These are phyloP conservation scores for Palythoa heliodiscus DNA, from an alignment of 92 coral and sea anemone genomes.

Conservation along the genomic window DNA sequence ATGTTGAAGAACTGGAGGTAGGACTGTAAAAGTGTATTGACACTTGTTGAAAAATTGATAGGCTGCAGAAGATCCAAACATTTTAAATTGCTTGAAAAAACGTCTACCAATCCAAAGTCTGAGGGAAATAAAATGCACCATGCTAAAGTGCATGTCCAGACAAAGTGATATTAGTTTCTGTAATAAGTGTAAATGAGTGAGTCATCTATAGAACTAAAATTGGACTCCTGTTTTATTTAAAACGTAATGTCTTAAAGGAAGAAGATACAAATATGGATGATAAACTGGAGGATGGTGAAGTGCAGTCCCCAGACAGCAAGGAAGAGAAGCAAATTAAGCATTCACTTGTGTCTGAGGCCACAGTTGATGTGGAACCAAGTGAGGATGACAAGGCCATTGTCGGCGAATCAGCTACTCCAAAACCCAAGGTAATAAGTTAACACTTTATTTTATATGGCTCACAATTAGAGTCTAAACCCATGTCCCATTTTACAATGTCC, in stretches of 20 bases:
- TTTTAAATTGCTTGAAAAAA: too few relatives aligned
- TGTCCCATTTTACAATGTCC: too few relatives aligned
- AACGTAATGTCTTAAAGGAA: slow-evolving; percentile 19
- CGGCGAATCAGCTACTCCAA: slow-evolving; percentile 61
- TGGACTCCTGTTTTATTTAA: neutral
- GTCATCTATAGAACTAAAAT: neutral
- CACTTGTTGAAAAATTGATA: too few relatives aligned
- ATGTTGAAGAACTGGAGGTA: too few relatives aligned
- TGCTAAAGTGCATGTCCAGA: neutral
- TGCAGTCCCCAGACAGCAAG: slow-evolving; percentile 10
- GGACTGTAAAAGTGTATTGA: too few relatives aligned
- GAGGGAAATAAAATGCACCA: too few relatives aligned
- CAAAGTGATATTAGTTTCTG: neutral
- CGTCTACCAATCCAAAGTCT: too few relatives aligned
- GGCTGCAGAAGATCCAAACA: too few relatives aligned
- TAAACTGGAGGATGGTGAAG: slow-evolving; percentile 55
- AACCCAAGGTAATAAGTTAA: slow-evolving; percentile 17
- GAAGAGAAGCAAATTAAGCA: neutral
- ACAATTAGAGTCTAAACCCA: too few relatives aligned
- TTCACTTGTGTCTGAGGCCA: slow-evolving; percentile 37
- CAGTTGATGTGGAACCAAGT: slow-evolving; percentile 82
- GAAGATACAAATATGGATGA: slow-evolving; percentile 52
- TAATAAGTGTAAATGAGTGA: neutral
- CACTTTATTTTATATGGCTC: neutral
- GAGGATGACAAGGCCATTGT: slow-evolving; percentile 86